These are phyloP conservation scores for Cryptotermes secundus DNA, from an alignment of 1,140 invertebrate species.

Conservation along the genomic window DNA sequence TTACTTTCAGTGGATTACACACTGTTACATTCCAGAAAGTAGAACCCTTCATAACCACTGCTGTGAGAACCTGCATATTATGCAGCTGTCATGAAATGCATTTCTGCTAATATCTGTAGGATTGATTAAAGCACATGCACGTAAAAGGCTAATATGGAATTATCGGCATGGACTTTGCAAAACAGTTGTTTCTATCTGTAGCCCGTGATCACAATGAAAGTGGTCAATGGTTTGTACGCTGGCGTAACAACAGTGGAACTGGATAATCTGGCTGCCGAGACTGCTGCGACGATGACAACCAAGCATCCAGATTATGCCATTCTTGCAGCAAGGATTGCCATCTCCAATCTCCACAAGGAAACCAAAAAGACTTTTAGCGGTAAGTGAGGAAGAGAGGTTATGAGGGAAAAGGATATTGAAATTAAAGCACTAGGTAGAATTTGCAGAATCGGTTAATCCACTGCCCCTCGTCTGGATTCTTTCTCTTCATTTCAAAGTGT, in stretches of 20 bases:
- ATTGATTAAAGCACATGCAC: too few relatives aligned
- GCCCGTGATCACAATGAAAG: conserved; percentile 81
- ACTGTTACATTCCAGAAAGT: too few relatives aligned
- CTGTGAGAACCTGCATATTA: too few relatives aligned
- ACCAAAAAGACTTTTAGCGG: conserved; percentile 88
- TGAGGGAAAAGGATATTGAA: too few relatives aligned
- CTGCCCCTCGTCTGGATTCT: too few relatives aligned
- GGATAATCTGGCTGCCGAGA: conserved; percentile 97
- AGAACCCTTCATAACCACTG: too few relatives aligned
- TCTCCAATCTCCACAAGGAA: conserved; percentile 98
- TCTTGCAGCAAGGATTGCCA: conserved; percentile 91
- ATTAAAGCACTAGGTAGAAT: too few relatives aligned
- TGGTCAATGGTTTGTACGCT: conserved; percentile 91
- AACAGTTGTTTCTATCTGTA: conserved; percentile 41
- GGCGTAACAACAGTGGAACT: conserved; percentile 96
- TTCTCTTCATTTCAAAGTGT: too few relatives aligned
- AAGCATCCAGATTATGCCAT: conserved; percentile 97
- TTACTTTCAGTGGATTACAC: too few relatives aligned
- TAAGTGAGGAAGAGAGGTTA: conserved; percentile 46
- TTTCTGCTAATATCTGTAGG: too few relatives aligned
- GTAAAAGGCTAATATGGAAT: background rate
- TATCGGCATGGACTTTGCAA: background rate
- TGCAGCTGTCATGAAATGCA: too few relatives aligned
- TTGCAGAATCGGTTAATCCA: too few relatives aligned
- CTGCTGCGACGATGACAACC: conserved; percentile 92